phyloP scores from a whole-genome alignment of 2,113 vertebrate species.

The Eupsittula cactorum region DNA sequence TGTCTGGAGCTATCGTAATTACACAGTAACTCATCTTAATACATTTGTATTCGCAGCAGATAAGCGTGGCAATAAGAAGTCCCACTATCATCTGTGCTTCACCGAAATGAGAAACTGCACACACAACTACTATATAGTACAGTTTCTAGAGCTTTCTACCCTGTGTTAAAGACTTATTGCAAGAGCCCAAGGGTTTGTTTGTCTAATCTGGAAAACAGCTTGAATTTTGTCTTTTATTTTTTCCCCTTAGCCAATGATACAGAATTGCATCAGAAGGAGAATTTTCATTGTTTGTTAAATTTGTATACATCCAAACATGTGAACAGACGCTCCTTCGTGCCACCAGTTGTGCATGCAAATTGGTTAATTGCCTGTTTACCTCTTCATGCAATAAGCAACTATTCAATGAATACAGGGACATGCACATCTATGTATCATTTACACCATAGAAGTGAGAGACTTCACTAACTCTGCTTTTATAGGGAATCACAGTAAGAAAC shows the following conservation, averaged over 20 bases:
- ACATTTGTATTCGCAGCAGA: slow-evolving; percentile 56
- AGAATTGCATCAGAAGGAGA: not conserved
- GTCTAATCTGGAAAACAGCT: slow-evolving; percentile 10
- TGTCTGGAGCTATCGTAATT: slow-evolving; percentile 61
- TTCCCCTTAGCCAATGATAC: not conserved
- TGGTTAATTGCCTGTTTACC: not conserved
- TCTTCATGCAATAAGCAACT: not conserved
- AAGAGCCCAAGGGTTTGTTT: slow-evolving; percentile 30
- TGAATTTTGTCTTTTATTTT: not conserved
- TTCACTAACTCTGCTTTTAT: not conserved
- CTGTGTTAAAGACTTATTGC: not conserved
- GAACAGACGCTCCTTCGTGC: not conserved
- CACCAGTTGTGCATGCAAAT: not conserved
- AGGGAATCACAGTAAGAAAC: not conserved
- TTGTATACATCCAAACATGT: not conserved
- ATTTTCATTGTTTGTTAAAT: not conserved
- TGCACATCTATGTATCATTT: accelerated
- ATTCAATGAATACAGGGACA: not conserved
- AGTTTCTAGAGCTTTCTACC: slow-evolving; percentile 6
- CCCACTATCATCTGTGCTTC: slow-evolving; percentile 31
- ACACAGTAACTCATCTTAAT: slow-evolving; percentile 66
- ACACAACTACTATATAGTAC: not conserved
- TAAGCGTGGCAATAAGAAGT: slow-evolving; percentile 53
- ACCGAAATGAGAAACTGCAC: slow-evolving; percentile 8
- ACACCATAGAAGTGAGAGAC: not conserved